These are phyloP conservation scores for Sapayoa aenigma DNA, from an alignment of 2,113 vertebrate species.

Conservation along the genomic window DNA sequence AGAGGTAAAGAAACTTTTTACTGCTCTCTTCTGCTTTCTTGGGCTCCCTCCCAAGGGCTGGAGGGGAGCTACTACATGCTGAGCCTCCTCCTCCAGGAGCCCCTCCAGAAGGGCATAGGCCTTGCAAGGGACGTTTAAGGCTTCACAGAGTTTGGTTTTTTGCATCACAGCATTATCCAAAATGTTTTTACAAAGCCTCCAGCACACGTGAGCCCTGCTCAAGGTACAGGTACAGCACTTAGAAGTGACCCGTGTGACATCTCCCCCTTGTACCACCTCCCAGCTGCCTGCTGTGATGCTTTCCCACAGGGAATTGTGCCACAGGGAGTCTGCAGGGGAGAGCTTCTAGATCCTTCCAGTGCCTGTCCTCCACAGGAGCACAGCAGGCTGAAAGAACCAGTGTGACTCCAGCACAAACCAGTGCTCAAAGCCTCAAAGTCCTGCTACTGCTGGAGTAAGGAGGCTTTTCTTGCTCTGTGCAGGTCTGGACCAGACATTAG, in stretches of 20 bases:
- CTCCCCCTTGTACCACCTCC: not conserved
- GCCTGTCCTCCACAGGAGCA: not conserved
- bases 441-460: not conserved
- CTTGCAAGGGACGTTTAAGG: not conserved
- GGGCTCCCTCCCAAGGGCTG: not conserved
- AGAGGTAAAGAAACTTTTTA: not conserved
- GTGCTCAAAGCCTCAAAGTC: not conserved
- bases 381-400: accelerated
- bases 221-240: not conserved
- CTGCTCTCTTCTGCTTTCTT: not conserved
- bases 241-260: not conserved
- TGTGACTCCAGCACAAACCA: not conserved
- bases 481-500: slow-evolving; percentile 26
- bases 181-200: not conserved
- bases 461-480: not conserved
- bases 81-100: not conserved
- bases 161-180: not conserved
- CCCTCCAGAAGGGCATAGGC: not conserved
- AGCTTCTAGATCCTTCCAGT: not conserved
- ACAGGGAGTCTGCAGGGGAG: not conserved
- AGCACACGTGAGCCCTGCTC: accelerated
- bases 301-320: not conserved
- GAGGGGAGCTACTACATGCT: not conserved
- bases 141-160: not conserved
- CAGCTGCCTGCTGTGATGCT: not conserved